A percentile compares a stretch with the other conserved stretches of the same genome.
These are phyloP conservation scores for Teleogryllus occipitalis DNA, from an alignment of 1,140 invertebrate genomes.

Conservation along the genomic window DNA sequence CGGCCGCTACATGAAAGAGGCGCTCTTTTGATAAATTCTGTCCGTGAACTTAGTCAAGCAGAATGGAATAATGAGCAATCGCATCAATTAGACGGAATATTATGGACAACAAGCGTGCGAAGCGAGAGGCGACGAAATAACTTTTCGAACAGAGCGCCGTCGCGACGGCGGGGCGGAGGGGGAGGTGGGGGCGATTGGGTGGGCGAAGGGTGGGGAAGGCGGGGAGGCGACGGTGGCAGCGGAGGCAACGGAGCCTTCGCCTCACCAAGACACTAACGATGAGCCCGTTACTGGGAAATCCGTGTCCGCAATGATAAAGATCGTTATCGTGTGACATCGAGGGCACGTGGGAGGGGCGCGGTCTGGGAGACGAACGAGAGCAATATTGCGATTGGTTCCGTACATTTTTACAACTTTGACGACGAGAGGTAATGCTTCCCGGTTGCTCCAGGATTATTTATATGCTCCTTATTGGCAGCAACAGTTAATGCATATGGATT, in stretches of 20 bases:
- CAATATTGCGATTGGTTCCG: background rate
- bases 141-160: background rate
- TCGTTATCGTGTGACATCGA: background rate
- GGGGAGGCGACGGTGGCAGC: background rate
- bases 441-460: background rate
- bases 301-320: background rate
- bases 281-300: background rate
- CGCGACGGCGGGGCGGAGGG: background rate
- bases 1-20: background rate
- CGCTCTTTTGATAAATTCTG: background rate
- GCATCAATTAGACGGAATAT: slow-evolving; percentile 4
- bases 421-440: background rate
- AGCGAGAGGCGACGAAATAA: background rate
- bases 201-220: background rate
- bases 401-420: background rate
- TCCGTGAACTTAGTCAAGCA: background rate
- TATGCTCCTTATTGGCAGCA: background rate
- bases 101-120: background rate
- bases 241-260: background rate
- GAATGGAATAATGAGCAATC: slow-evolving; percentile 4
- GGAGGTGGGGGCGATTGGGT: too few species aligned
- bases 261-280: background rate
- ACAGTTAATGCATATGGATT: background rate
- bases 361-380: background rate
- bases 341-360: background rate